Percentiles rank a stretch among this genome's conserved stretches.
Conservation (phyloP, 1,140 invertebrate genomes). For the Aphaenogaster rudis region DNA sequence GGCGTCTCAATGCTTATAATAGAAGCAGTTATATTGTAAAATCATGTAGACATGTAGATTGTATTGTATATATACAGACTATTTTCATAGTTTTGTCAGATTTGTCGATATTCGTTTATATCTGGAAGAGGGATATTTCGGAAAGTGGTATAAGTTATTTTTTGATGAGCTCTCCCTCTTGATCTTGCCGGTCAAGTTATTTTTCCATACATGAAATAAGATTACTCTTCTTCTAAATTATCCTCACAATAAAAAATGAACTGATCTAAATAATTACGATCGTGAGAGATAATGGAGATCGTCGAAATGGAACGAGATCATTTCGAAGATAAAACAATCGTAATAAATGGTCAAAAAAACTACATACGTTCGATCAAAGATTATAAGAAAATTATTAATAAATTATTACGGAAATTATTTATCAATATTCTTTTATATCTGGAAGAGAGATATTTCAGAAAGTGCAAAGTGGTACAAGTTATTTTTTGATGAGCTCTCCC, state of each 20-base stretch:
- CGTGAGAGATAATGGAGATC: not conserved
- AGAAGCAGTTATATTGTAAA: not conserved
- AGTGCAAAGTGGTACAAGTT: no score
- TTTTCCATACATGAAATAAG: not conserved
- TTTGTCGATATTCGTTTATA: conserved; percentile 6
- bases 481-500: no score
- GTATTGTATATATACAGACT: not conserved
- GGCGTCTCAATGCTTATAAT: conserved; percentile 33
- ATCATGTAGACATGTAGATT: not conserved
- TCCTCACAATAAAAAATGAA: not conserved
- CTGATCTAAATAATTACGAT: not conserved
- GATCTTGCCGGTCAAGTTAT: not conserved
- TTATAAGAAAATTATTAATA: no score
- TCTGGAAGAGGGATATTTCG: conserved; percentile 1
- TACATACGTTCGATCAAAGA: no score
- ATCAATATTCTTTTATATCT: no score
- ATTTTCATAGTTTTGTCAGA: not conserved
- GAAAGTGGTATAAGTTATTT: not conserved
- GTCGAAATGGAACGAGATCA: not conserved
- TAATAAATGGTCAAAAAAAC: no score
- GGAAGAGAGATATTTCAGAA: no score
- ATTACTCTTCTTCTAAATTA: not conserved
- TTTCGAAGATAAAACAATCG: conserved; percentile 3
- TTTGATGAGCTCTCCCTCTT: not conserved
- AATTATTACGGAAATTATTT: no score